Conservation (phyloP, 2,888 invertebrate species). For the Clusia tigrina region DNA sequence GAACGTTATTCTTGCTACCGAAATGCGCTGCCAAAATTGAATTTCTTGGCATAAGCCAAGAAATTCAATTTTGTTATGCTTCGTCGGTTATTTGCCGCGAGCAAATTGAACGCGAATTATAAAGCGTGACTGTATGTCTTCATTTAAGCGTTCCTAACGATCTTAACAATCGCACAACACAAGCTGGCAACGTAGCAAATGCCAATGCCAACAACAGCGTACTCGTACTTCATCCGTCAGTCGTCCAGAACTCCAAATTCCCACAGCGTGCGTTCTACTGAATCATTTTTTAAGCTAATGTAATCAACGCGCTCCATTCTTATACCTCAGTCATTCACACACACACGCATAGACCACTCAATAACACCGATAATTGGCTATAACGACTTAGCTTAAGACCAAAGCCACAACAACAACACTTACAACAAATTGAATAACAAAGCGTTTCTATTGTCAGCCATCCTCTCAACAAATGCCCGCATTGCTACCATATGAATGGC, state of each 20-base stretch:
- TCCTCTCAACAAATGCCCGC: not conserved
- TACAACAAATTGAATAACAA: not conserved
- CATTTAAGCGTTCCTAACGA: not conserved
- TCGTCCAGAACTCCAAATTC: not conserved
- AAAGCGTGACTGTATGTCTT: not conserved
- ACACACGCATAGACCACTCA: too few species aligned
- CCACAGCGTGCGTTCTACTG: not conserved
- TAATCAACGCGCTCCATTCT: not conserved
- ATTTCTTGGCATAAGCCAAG: too few species aligned
- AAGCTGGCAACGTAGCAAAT: too few species aligned
- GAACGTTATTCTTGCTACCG: too few species aligned
- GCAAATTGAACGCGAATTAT: not conserved
- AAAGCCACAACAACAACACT: not conserved
- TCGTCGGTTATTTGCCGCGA: too few species aligned
- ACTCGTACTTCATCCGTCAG: not conserved
- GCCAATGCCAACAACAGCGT: not conserved
- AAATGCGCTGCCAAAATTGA: too few species aligned
- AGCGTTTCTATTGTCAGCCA: not conserved
- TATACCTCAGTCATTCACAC: not conserved
- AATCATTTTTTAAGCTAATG: not conserved
- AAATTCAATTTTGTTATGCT: not conserved
- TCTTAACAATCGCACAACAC: too few species aligned
- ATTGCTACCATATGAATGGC: not conserved
- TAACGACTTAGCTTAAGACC: not conserved
- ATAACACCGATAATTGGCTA: constrained; percentile 2